Base-by-base conservation (phyloP, 1,140 invertebrate genomes). In the Zaprionus ghesquierei region DNA sequence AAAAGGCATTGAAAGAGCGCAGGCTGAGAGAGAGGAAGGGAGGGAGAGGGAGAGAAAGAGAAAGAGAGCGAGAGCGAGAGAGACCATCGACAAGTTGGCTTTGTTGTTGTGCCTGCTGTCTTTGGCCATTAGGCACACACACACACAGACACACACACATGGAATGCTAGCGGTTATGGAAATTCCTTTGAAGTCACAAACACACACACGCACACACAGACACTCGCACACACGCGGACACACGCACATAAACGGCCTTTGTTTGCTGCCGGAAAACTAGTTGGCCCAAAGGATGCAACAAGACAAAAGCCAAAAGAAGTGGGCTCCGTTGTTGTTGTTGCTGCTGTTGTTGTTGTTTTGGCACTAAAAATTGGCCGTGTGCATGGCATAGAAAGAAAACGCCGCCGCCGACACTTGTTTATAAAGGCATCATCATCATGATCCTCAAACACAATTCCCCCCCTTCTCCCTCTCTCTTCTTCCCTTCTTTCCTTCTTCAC, bases 111-210 rank as follows among this genome's bases (percentile, higher is more conserved):
- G 8, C 60, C 29, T 15, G 35, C 35, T 74, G 78, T 69, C 44
- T 86, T 78, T 75, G 70, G 79, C 79, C 71, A 86, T 86, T 86
- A 86, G 33, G 55, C 50, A 49, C 44, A 58, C 44, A 50, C 56
- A 22, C 35, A 46, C 27, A 65, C 51, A 79, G 5, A 54, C 23
- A 63, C 69, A 68, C 55, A 69, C 68, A 44, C 56, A 69, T 69
- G 82, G 79, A 89, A 89, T 89, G 84, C 85, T 89, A 89, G 84
- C 84, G 84, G 84, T 89, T 89, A 89, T 89, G 77, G 80, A 89
- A 89, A 89, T 89, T 89, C 84, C 84, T 89, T 89, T 82, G 84
- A 82, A 77, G 69, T 66, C 27, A 69, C 59, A 31, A 15, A 75
- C 49, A 58, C 63, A 63, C 49, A 68, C 53, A 61, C 18, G 25